Evolutionary conservation across 2,797 vertebrate species (phyloP).

Genomic region (Diplodus sargus): DNA sequence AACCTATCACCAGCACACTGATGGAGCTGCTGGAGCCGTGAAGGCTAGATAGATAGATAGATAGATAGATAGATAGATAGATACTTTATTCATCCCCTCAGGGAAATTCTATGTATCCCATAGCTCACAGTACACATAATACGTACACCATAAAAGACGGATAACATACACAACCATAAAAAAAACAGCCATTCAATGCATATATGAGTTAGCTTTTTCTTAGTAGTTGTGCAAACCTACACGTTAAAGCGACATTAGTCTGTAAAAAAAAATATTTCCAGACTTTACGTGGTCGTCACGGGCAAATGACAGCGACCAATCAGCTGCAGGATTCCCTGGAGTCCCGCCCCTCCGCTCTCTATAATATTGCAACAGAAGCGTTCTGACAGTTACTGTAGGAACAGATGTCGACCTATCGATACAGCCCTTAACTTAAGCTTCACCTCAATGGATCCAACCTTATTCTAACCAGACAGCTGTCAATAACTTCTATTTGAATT

Average conservation of each 20-base stretch:
- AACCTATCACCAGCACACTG: background rate
- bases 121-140: no score
- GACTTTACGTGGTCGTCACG: background rate
- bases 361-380: slow-evolving; percentile 55
- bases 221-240: background rate
- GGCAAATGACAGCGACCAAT: slow-evolving; percentile 45
- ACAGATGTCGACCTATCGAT: background rate
- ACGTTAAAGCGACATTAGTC: background rate
- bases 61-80: no score
- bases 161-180: no score
- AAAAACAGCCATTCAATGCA: no score
- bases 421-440: accelerated
- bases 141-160: no score
- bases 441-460: slow-evolving; percentile 10
- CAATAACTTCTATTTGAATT: background rate
- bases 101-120: no score
- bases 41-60: no score
- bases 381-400: slow-evolving; percentile 56
- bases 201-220: background rate
- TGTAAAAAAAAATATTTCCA: background rate
- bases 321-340: slow-evolving; percentile 28
- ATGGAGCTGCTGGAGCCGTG: accelerated
- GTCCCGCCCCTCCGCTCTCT: slow-evolving; percentile 63
- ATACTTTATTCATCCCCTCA: no score
- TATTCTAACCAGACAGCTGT: background rate